A percentile compares a stretch with the other conserved stretches of the same genome.
phyloP scores from a whole-genome alignment of 2,888 invertebrate species.

The Drosophila rellima region DNA sequence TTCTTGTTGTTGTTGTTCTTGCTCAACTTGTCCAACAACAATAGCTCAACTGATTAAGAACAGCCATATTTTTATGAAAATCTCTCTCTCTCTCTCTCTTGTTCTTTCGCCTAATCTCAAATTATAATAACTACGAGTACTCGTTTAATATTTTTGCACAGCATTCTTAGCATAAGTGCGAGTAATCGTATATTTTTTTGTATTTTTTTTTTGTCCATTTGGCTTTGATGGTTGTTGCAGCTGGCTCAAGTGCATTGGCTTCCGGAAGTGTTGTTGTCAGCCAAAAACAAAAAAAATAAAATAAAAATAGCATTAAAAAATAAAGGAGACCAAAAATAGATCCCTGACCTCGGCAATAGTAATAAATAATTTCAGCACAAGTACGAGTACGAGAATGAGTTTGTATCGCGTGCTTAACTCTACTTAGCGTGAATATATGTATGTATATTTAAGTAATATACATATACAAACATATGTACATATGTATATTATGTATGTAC shows the following conservation, averaged over 20 bases:
- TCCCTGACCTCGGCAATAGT: constrained; percentile 45
- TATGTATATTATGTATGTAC: too few relatives aligned
- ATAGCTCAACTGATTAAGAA: constrained; percentile 3
- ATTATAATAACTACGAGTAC: constrained; percentile 5
- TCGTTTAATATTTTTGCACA: background rate
- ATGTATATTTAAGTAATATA: constrained; percentile 5
- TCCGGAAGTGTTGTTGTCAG: constrained; percentile 1
- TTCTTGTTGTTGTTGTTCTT: background rate
- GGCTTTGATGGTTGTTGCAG: background rate
- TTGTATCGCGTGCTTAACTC: constrained; percentile 38
- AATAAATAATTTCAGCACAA: constrained; percentile 35
- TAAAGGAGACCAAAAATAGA: too few relatives aligned
- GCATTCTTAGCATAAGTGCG: background rate
- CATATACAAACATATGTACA: constrained; percentile 13
- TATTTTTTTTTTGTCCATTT: background rate
- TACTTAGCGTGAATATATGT: constrained; percentile 12
- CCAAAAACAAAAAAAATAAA: background rate
- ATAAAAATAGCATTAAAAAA: too few relatives aligned
- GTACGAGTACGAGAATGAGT: constrained; percentile 1
- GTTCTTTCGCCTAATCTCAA: constrained; percentile 2
- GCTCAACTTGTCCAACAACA: constrained; percentile 7
- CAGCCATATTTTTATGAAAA: background rate
- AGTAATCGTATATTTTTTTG: background rate
- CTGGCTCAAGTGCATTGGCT: background rate
- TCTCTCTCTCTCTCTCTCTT: background rate